A percentile compares a stretch with the other conserved stretches of the same genome.
phyloP scores from a whole-genome alignment of 2,888 invertebrate genomes.

The Eupithecia centaureata region DNA sequence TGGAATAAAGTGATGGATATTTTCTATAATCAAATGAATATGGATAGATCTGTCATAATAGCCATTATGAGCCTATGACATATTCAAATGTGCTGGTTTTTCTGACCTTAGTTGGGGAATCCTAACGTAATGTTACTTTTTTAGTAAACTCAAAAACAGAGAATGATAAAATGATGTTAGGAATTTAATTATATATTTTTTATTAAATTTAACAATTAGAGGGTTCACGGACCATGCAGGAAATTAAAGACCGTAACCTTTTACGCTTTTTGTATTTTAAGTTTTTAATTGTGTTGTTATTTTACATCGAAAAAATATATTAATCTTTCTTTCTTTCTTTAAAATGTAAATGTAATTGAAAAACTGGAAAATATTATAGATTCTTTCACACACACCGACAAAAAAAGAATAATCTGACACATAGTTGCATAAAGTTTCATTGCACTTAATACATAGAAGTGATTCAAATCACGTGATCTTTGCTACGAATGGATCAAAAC shows the following conservation, averaged over 20 bases:
- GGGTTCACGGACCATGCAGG: constrained; percentile 1
- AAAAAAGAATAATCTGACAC: not conserved
- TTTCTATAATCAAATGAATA: not conserved
- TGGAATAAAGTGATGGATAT: not conserved
- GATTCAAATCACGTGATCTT: constrained; percentile 40
- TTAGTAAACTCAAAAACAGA: not conserved
- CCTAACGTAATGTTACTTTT: not conserved
- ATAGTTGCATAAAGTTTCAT: not conserved
- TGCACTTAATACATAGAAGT: not conserved
- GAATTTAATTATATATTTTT: not conserved
- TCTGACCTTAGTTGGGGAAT: not conserved
- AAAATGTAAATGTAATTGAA: not conserved
- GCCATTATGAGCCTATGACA: not conserved
- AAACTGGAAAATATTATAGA: not conserved
- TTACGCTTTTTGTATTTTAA: too few species aligned
- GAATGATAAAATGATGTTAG: not conserved
- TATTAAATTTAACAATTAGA: constrained; percentile 1
- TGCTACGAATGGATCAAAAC: constrained; percentile 42
- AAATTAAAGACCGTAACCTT: constrained; percentile 11
- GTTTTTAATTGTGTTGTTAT: too few species aligned
- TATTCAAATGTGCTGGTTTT: not conserved
- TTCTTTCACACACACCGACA: not conserved
- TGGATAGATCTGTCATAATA: not conserved
- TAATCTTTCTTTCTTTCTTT: too few species aligned
- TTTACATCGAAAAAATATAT: too few species aligned